Base-by-base conservation (phyloP, 1,140 invertebrate genomes). In the Hylaeus volcanicus region DNA sequence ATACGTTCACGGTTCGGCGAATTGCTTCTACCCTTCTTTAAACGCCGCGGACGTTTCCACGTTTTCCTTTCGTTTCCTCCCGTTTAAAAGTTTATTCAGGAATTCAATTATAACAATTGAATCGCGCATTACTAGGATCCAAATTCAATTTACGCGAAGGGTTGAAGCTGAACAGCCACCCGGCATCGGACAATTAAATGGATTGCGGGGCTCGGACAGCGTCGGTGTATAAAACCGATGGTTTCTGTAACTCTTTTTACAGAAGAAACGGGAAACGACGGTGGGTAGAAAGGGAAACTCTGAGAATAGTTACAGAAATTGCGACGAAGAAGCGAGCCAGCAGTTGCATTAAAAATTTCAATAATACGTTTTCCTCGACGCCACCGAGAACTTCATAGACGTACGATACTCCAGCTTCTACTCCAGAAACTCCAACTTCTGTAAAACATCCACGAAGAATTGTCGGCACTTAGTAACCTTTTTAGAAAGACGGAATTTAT, bases 131-230 rank as follows among this genome's bases (percentile, higher is more conserved):
- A 61, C 39, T 45, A 8, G 37, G 55, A 68, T 51, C 71, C 53
- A 80, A 80, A 80, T 80, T 80, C 15, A 68, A 80, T 80, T 80
- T 75, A 26, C 71, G 37, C 12, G 15, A 43, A 74, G 11, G 78
- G 43, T 61, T 26, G 55, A 53, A 58, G 39, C 55, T 68, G 55
- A 55, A 43, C 55, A 68, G 63, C 26, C 12, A 43, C 66, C 26
- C 11, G 3, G 41, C 61, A 15, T 68, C 63, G 53, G 64, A 61
- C 78, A 68, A 80, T 80, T 74, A 79, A 79, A 72, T 71, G 71
- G 43, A 48, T 58, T 51, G 51, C 69, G n/a, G 14, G 26, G n/a
- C 73, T 55, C 76, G 45, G 58, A 43, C 56, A 53, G 12, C 48
- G 74, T 3, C 51, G 14, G 55, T 39, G 41, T 26, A 37, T 43